Conservation (phyloP, 2,113 vertebrate genomes). For the Pyrgilauda ruficollis region DNA sequence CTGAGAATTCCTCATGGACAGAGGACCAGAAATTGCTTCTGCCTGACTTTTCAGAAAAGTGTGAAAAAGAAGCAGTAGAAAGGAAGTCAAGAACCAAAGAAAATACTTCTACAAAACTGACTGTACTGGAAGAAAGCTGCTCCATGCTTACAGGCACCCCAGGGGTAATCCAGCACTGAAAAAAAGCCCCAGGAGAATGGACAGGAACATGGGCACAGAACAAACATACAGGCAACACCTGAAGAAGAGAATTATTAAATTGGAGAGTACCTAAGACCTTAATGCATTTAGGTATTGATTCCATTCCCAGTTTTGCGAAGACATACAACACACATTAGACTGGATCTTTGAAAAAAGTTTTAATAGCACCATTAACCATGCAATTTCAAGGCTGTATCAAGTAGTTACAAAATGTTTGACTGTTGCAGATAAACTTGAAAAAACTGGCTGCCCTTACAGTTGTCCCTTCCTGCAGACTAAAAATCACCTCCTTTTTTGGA, state of each 20-base stretch:
- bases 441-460: neutral
- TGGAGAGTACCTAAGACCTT: neutral
- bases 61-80: neutral
- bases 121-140: neutral
- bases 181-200: neutral
- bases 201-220: neutral
- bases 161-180: neutral
- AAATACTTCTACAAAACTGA: neutral
- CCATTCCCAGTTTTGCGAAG: neutral
- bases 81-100: neutral
- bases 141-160: neutral
- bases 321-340: neutral
- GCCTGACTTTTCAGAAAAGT: neutral
- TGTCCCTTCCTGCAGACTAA: neutral
- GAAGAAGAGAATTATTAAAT: neutral
- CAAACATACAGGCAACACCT: neutral
- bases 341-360: neutral
- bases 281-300: neutral
- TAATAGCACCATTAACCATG: neutral
- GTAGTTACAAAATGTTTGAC: neutral
- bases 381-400: neutral
- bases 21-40: neutral
- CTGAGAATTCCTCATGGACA: neutral
- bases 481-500: neutral
- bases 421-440: neutral